Conservation (phyloP, 2,797 vertebrate genomes). For the Benthosema pterotum region DNA sequence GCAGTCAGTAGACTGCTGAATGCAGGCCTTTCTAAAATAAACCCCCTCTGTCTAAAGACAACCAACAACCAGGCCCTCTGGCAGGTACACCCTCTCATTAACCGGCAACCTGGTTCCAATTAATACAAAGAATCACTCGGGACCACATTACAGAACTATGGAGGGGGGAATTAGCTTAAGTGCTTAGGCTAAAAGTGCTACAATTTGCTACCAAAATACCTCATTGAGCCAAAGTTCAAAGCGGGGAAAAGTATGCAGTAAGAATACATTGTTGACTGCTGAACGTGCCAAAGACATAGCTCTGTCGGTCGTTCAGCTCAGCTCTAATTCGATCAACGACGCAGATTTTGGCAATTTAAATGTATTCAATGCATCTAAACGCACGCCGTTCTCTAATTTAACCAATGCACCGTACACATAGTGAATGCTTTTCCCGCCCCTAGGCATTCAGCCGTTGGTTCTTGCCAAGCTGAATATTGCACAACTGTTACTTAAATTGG, state of each 20-base stretch:
- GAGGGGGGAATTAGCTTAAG: constrained; percentile 30
- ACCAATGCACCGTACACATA: constrained; percentile 15
- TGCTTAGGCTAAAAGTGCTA: constrained; percentile 27
- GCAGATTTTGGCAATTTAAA: background rate
- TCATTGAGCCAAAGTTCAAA: background rate
- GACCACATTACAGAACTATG: constrained; percentile 37
- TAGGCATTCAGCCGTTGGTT: constrained; percentile 19
- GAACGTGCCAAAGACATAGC: constrained; percentile 15
- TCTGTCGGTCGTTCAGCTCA: constrained; percentile 8
- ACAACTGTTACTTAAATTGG: constrained; percentile 50
- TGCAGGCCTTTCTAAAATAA: constrained; percentile 18
- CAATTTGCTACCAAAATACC: constrained; percentile 22
- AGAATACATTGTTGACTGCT: background rate
- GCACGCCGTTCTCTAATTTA: constrained; percentile 21
- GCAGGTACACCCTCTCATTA: constrained; percentile 36
- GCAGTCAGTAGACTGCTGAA: constrained; percentile 5
- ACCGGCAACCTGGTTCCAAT: constrained; percentile 50
- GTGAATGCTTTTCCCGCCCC: constrained; percentile 7
- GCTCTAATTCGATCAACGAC: background rate
- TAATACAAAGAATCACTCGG: constrained; percentile 36
- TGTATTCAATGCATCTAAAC: background rate
- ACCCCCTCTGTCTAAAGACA: constrained; percentile 8
- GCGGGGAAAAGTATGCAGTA: background rate
- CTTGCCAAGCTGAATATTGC: constrained; percentile 45
- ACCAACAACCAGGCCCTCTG: constrained; percentile 30